A percentile compares a stretch with the other conserved stretches of the same genome.
Conservation (phyloP, 1,140 invertebrate genomes). For the Mercenaria mercenaria region DNA sequence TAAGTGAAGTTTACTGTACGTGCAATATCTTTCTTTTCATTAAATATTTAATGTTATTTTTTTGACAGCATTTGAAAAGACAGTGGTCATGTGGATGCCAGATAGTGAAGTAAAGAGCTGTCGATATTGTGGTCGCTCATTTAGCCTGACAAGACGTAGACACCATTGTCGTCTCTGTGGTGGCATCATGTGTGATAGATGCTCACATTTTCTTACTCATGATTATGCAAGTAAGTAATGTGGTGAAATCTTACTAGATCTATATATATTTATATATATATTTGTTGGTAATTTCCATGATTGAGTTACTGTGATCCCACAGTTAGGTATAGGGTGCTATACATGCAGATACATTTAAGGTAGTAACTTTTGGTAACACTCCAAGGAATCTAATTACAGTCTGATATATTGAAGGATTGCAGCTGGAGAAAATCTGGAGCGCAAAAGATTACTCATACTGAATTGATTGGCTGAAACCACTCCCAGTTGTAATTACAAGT, state of each 20-base stretch:
- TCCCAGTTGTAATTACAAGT: no score
- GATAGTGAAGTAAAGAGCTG: constrained; percentile 96
- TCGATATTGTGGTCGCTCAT: constrained; percentile 95
- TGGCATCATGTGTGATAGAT: constrained; percentile 97
- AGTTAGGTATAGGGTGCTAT: no score
- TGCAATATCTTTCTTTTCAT: neutral
- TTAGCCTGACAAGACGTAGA: constrained; percentile 94
- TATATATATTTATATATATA: no score
- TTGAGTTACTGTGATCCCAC: no score
- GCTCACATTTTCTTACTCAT: constrained; percentile 95
- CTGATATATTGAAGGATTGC: no score
- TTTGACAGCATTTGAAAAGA: constrained; percentile 90
- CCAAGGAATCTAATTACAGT: no score
- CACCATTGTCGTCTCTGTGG: constrained; percentile 99
- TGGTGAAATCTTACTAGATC: neutral
- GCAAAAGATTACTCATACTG: no score
- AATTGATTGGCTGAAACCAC: no score
- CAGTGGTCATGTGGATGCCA: constrained; percentile 97
- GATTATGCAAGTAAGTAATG: constrained; percentile 92
- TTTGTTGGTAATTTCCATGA: no score
- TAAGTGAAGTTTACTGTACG: neutral
- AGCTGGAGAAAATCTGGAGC: no score
- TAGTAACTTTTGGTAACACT: no score
- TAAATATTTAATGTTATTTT: neutral
- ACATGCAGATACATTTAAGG: no score